Conservation (phyloP, 2,888 invertebrate genomes). For the Eupeodes luniger region DNA sequence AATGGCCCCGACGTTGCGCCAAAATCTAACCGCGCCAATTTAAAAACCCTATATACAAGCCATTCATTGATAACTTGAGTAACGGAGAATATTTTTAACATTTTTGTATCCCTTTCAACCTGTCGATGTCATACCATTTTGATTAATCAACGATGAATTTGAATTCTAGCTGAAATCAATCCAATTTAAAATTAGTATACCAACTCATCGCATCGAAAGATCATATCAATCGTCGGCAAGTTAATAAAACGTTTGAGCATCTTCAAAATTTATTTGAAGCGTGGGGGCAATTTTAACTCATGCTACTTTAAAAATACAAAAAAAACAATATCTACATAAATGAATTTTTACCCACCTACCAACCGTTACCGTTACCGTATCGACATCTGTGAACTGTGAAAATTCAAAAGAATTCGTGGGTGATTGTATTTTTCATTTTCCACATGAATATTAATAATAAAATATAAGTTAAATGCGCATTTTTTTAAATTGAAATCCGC, state of each 20-base stretch:
- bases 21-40: too few species aligned
- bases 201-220: slow-evolving; percentile 9
- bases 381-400: slow-evolving; percentile 9
- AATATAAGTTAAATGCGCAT: slow-evolving; percentile 55
- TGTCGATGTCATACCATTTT: too few species aligned
- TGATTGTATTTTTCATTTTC: slow-evolving; percentile 24
- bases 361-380: too few species aligned
- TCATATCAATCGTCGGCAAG: slow-evolving; percentile 41
- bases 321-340: background rate
- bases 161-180: slow-evolving; percentile 10
- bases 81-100: too few species aligned
- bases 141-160: background rate
- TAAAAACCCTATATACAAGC: too few species aligned
- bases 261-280: background rate
- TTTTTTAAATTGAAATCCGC: slow-evolving; percentile 51
- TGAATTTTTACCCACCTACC: too few species aligned
- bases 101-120: too few species aligned
- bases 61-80: too few species aligned
- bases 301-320: slow-evolving; percentile 16
- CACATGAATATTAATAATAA: slow-evolving; percentile 45
- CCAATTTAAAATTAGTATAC: slow-evolving; percentile 15
- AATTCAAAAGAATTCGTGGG: slow-evolving; percentile 42
- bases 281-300: slow-evolving; percentile 30
- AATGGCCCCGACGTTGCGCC: too few species aligned
- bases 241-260: slow-evolving; percentile 26